phyloP scores from a whole-genome alignment of 2,888 invertebrate species.

The Herminia tarsipennalis region DNA sequence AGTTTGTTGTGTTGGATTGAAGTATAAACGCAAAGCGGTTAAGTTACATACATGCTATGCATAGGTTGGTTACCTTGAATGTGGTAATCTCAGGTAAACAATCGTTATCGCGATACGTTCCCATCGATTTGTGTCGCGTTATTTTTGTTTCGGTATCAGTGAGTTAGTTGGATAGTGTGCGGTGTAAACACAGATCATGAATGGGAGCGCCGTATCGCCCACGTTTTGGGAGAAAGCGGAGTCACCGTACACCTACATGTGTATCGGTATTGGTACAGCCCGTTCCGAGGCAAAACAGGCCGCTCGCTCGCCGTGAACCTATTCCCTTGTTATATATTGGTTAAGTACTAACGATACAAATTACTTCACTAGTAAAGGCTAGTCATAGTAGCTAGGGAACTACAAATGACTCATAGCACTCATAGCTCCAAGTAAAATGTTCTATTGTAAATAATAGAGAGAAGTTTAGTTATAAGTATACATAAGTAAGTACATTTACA shows the following conservation, averaged over 20 bases:
- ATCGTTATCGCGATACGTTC: constrained; percentile 66
- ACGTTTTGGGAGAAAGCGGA: constrained; percentile 76
- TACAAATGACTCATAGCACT: constrained; percentile 18
- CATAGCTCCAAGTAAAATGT: not conserved
- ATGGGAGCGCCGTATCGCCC: constrained; percentile 72
- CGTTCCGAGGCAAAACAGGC: constrained; percentile 21
- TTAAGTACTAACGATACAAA: constrained; percentile 23
- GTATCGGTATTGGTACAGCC: constrained; percentile 15
- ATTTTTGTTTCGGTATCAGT: constrained; percentile 61
- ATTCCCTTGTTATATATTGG: constrained; percentile 32
- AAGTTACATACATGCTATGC: constrained; percentile 24
- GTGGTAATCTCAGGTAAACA: constrained; percentile 78
- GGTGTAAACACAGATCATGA: constrained; percentile 67
- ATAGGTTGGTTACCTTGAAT: constrained; percentile 71
- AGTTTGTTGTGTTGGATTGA: constrained; percentile 29
- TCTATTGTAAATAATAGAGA: not conserved
- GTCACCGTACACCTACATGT: constrained; percentile 43
- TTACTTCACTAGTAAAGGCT: constrained; percentile 10
- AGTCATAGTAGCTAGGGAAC: not conserved
- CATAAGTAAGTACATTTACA: no score
- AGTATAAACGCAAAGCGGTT: constrained; percentile 38
- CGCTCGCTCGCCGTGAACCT: constrained; percentile 28
- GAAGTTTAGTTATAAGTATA: no score
- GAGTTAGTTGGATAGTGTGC: constrained; percentile 34
- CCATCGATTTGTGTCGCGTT: constrained; percentile 65